Evolutionary conservation across 2,113 vertebrate species (phyloP).

Genomic region (Lophura nycthemera): DNA sequence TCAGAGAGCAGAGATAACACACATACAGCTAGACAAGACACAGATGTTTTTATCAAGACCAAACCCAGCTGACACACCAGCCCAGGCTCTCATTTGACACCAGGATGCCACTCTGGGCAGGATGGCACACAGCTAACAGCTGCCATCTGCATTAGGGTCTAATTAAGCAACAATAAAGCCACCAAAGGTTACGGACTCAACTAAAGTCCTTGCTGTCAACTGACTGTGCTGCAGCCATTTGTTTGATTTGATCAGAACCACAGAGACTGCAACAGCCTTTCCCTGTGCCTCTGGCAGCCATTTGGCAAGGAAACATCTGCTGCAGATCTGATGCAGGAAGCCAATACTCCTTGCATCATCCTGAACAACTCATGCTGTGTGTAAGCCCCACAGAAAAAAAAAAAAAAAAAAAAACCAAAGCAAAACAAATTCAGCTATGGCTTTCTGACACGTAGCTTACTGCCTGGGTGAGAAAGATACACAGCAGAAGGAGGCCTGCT

Average conservation of each 20-base stretch:
- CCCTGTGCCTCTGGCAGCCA: neutral
- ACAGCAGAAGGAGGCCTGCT: neutral
- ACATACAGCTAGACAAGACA: neutral
- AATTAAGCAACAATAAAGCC: rapidly evolving
- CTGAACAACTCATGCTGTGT: neutral
- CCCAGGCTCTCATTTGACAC: neutral
- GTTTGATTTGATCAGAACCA: neutral
- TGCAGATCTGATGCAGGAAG: neutral
- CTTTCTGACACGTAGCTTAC: neutral
- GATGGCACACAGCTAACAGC: neutral
- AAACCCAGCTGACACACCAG: neutral
- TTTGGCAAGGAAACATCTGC: neutral
- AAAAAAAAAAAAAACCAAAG: no score
- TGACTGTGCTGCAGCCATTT: neutral
- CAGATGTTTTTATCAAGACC: neutral
- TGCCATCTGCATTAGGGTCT: neutral
- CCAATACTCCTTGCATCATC: slow-evolving; percentile 13
- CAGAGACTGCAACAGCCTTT: neutral
- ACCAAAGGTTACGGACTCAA: rapidly evolving
- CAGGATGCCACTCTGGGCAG: neutral
- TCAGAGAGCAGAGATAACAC: neutral
- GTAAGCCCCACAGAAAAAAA: neutral
- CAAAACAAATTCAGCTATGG: neutral
- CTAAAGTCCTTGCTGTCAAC: neutral
- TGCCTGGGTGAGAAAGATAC: neutral